A percentile compares a stretch with the other conserved stretches of the same genome.
These are phyloP conservation scores for Varanus salvator DNA, from an alignment of 2,113 vertebrate genomes.

Conservation along the genomic window DNA sequence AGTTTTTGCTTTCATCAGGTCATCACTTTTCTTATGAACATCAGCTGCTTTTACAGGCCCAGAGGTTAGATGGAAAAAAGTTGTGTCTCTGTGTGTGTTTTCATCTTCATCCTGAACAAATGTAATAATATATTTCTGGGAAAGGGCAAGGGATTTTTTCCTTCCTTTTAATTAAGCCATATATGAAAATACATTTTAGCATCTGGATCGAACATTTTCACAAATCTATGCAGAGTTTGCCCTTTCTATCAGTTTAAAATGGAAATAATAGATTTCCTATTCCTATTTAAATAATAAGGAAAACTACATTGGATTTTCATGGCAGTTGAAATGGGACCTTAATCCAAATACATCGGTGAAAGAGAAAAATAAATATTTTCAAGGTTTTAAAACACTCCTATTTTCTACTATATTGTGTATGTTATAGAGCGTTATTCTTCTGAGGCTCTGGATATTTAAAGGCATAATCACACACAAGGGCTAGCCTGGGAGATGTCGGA, in stretches of 20 bases:
- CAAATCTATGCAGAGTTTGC: conserved; percentile 14
- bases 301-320: not conserved
- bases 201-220: not conserved
- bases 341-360: conserved; percentile 7
- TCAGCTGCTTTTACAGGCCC: not conserved
- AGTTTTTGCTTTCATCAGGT: conserved; percentile 11
- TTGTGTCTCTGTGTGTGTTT: too few species aligned
- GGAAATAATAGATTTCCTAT: not conserved
- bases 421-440: not conserved
- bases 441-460: conserved; percentile 43
- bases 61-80: not conserved
- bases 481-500: not conserved
- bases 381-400: conserved; percentile 9
- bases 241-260: conserved; percentile 5
- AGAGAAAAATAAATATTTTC: not conserved
- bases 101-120: not conserved
- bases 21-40: conserved; percentile 14
- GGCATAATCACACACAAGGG: too few species aligned
- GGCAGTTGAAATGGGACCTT: not conserved
- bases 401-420: not conserved
- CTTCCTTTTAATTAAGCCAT: conserved; percentile 27
- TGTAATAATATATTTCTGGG: not conserved
- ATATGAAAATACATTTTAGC: not conserved
- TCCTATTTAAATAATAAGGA: conserved; percentile 2
- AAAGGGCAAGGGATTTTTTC: not conserved